phyloP scores from a whole-genome alignment of 2,797 vertebrate species.

The Ambastaia sidthimunki region DNA sequence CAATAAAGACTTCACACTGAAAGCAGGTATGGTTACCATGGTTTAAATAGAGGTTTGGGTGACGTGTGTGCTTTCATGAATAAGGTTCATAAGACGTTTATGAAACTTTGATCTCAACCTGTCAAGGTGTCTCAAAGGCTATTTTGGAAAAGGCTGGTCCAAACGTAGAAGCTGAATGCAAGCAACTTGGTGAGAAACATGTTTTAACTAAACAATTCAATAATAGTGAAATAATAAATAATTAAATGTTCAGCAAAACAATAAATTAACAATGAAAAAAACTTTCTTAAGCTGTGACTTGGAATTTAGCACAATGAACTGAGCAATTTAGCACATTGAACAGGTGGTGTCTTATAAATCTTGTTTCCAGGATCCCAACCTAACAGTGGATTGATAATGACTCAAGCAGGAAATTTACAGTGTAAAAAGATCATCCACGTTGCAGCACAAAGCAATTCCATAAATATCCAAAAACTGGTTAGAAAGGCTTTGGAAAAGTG shows the following conservation, averaged over 20 bases:
- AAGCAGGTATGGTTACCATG: constrained; percentile 74
- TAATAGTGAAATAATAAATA: background rate
- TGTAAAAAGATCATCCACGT: constrained; percentile 78
- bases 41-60: background rate
- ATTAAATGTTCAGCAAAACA: no score
- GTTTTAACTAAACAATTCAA: background rate
- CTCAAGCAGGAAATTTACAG: constrained; percentile 74
- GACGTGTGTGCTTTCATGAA: background rate
- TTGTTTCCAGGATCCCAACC: constrained; percentile 61
- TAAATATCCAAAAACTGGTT: constrained; percentile 59
- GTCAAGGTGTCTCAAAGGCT: constrained; percentile 78
- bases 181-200: constrained; percentile 64
- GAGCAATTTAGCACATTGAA: background rate
- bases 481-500: constrained; percentile 65
- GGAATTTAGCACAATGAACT: background rate
- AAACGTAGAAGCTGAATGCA: constrained; percentile 69
- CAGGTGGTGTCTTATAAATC: background rate
- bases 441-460: constrained; percentile 54
- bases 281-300: background rate
- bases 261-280: background rate
- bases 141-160: constrained; percentile 76
- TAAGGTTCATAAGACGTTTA: background rate
- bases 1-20: constrained; percentile 76
- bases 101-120: background rate
- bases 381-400: constrained; percentile 69